Evolutionary conservation across 2,797 vertebrate species (phyloP), one percentile per base, ranked within the genome.

Genomic region (Malurus leucopterus): DNA sequence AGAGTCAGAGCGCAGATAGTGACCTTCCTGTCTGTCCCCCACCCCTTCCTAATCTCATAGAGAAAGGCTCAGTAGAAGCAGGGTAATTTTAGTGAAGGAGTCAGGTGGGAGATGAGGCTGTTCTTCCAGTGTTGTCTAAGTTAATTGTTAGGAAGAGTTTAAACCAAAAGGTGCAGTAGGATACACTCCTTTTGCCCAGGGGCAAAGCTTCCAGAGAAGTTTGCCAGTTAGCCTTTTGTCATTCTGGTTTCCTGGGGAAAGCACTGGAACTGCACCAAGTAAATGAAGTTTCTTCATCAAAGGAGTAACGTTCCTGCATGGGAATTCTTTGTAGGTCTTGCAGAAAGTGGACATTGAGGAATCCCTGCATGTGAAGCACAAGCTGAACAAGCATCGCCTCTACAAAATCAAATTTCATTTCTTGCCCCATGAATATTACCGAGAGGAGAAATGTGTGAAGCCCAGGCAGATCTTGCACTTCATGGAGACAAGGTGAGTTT

Each of bases 271-370:
- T 65, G 30, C 30, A 70, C 71, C 67, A 65, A 59, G 15, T 55
- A 69, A 77, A 53, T 50, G 22, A 54, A 57, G 36, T 22, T 10
- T 64, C 34, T 72, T 62, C 20, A 49, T 43, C 32, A 69, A 55
- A 75, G 67, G 22, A 64, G 18, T 86, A 38, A 43, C 1, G 1
- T 50, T 57, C 23, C 43, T 23, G 0, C 29, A 41, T 58, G 64
- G 44, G 58, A 21, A 84, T 41, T 46, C 79, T 67, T 91, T 72
- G 70, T 86, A 99, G 99, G 98, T 99, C 18, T 91, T 99, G 83
- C 98, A 99, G 92, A 98, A 98, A 77, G 95, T 99, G 47, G 98
- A 99, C 8, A 97, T 99, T 3, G 96, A 97, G 10, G 98, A 99
- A 84, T 97, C 96, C 0, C 91, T 99, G 57, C 94, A 38, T 15